Evolutionary conservation across 2,888 invertebrate species (phyloP), one percentile per base, ranked within the genome.

Genomic region (Cerastis leucographa): DNA sequence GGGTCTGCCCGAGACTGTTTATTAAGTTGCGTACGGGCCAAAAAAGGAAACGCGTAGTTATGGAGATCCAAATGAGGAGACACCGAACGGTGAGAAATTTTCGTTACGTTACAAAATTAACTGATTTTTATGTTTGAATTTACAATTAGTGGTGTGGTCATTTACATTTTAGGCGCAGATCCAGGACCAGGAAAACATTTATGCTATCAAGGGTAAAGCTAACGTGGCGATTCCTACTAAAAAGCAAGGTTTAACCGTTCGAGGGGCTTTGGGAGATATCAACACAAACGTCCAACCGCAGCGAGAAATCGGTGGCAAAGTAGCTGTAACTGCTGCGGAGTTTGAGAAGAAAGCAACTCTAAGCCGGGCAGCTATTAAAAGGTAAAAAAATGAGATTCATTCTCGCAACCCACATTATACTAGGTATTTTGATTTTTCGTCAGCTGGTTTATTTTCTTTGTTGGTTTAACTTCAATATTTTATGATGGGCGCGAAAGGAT

Each of bases 181-280:
- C 74, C 94, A 94, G 67, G 95, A 96, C 74, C 95, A 95, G 90
- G 96, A 96, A 89, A 96, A 96, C 87, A 83, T 93, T 8, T 92
- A 93, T 78, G 92, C 88, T 9, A 71, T 87, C 11, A 95, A 93
- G 88, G 94, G 93, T 22, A 95, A 96, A 87, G 85, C 86, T 68
- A 93, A 92, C 81, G 84, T 90, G 68, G 86, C 84, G 22, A 71
- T 94, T 74, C 92, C 94, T 9, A 84, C 88, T 0, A 96, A 95
- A 81, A 93, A 92, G 19, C 93, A 91, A 84, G 95, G 94, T 8
- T 85, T 94, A 80, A 85, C 90, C 17, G 90, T 93, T 56, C 94
- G 96, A 29, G 96, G 96, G 25, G 96, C 94, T 61, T 89, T 97
- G 49, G 96, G 96, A 17, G 97, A 97, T 81, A 87, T 96, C 61